phyloP scores from a whole-genome alignment of 2,797 vertebrate genomes.

The Argyrosomus regius region DNA sequence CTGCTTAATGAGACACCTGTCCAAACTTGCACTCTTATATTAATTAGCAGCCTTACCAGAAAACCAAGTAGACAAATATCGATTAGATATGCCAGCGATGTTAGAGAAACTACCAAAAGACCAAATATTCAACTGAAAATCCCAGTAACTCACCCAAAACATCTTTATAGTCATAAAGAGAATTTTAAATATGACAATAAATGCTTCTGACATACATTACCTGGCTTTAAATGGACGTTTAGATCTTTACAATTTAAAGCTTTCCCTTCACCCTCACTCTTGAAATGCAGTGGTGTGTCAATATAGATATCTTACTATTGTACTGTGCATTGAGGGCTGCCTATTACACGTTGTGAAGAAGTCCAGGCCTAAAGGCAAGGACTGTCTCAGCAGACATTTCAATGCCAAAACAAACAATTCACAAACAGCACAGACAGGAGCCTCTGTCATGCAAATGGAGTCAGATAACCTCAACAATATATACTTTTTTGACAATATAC shows the following conservation, averaged over 20 bases:
- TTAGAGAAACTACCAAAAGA: no score
- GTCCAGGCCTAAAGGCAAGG: slow-evolving; percentile 7
- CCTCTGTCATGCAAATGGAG: background rate
- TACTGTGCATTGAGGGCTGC: background rate
- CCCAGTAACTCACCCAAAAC: no score
- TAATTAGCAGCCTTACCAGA: background rate
- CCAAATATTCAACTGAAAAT: no score
- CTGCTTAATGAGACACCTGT: slow-evolving; percentile 32
- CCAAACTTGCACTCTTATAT: background rate
- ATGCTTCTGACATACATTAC: no score
- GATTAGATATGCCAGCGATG: background rate
- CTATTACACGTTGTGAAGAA: background rate
- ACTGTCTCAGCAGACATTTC: slow-evolving; percentile 3
- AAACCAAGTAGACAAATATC: background rate
- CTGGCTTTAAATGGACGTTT: background rate
- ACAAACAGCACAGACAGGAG: background rate
- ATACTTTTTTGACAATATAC: background rate
- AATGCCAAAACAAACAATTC: background rate
- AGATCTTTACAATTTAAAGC: background rate
- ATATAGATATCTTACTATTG: background rate
- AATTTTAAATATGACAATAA: no score
- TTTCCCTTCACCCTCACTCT: background rate
- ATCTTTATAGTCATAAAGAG: no score
- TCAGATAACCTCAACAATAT: background rate
- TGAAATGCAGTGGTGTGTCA: background rate